Conservation (phyloP, 2,888 invertebrate genomes). For the Parnassius glacialis region DNA sequence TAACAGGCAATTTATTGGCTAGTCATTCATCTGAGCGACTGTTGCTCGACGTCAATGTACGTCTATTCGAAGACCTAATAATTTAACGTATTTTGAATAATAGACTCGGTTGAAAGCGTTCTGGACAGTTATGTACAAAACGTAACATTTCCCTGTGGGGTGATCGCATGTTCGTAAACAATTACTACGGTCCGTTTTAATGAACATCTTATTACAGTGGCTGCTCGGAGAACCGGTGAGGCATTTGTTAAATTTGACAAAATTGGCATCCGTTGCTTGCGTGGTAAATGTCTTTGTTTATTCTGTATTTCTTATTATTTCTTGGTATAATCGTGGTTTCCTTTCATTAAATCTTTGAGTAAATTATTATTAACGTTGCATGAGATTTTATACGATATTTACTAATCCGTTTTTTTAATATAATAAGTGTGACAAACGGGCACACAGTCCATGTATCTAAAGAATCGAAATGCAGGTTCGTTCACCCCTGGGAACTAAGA, state of each 20-base stretch:
- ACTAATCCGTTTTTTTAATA: too few species aligned
- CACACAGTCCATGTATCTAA: too few species aligned
- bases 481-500: too few species aligned
- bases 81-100: constrained; percentile 25
- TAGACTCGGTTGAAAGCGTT: constrained; percentile 11
- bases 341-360: too few species aligned
- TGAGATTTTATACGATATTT: too few species aligned
- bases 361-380: too few species aligned
- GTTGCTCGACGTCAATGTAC: constrained; percentile 13
- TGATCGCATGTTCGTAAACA: constrained; percentile 41
- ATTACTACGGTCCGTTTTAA: constrained; percentile 43
- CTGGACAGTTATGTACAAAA: constrained; percentile 22
- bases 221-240: constrained; percentile 30
- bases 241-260: constrained; percentile 43
- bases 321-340: too few species aligned
- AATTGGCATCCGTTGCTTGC: constrained; percentile 38
- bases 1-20: constrained; percentile 22
- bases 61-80: constrained; percentile 17
- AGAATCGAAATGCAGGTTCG: too few species aligned
- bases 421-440: too few species aligned
- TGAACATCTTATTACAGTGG: constrained; percentile 39
- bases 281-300: not conserved
- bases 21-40: constrained; percentile 15
- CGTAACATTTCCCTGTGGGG: constrained; percentile 23
- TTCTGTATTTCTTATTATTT: too few species aligned